A percentile compares a stretch with the other conserved stretches of the same genome.
These are phyloP conservation scores for Acrocephalus kingi DNA, from an alignment of 2,113 vertebrate species.

Conservation along the genomic window DNA sequence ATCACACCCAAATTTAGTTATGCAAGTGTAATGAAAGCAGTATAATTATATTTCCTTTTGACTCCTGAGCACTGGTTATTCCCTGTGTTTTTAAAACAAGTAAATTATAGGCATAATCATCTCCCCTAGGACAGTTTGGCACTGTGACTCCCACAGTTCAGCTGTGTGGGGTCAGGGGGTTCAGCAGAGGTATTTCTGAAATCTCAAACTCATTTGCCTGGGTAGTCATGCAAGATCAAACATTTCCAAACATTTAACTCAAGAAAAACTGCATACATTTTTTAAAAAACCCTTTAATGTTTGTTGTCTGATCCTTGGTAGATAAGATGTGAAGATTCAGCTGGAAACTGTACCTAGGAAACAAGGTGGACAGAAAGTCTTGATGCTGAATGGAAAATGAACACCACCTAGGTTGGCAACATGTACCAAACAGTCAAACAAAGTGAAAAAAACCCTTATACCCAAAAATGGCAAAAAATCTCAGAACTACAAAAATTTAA, in stretches of 20 bases:
- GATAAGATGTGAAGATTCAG: not conserved
- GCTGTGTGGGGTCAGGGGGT: not conserved
- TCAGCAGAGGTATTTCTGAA: not conserved
- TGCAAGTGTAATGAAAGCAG: not conserved
- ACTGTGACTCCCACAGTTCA: not conserved
- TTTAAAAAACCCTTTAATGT: not conserved
- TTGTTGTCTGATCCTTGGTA: not conserved
- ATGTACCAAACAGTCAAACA: not conserved
- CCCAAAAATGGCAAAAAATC: not conserved
- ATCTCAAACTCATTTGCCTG: not conserved
- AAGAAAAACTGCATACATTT: not conserved
- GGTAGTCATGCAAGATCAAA: not conserved
- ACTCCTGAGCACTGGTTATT: not conserved
- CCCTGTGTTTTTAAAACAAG: not conserved
- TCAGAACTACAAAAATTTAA: not conserved
- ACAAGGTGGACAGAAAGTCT: not conserved
- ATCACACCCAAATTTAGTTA: not conserved
- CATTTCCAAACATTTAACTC: not conserved
- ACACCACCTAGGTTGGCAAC: not conserved
- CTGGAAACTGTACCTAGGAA: not conserved
- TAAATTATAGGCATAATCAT: not conserved
- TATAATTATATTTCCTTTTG: not conserved
- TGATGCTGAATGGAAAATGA: not conserved
- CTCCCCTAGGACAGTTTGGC: not conserved
- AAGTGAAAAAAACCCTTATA: fast-evolving